Evolutionary conservation across 2,888 invertebrate genomes (phyloP), one percentile per base, ranked within the genome.

Genomic region (Drosophila monieri): DNA sequence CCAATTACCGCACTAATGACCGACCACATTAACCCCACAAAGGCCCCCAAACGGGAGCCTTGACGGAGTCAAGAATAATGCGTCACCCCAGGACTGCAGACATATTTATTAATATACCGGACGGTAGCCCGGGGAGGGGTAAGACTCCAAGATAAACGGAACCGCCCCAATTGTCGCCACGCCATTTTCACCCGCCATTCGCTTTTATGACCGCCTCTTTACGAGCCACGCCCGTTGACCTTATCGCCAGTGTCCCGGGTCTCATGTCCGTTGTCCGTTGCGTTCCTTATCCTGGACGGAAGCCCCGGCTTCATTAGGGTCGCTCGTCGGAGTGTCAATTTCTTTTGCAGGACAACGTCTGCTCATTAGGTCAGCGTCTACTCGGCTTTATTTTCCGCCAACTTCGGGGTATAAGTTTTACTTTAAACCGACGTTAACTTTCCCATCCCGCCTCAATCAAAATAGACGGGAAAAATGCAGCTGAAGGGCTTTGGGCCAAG

Each of bases 1-100:
- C 68, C 87, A 81, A 85, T 81, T 81, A 87, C 78, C 76, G 69
- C 52, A 44, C 78, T 80, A 87, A 81, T 84, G 80, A 87, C 73
- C 64, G 55, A 71, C 72, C 85, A 39, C 46, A 66, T 78, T 78
- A 81, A 68, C 57, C 66, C 73, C 68, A 57, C 55, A 54, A 62
- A 46, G 25, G 18, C 21, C 46, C 14, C 37, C 8, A 43, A 62
- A 35, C 27, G n/a, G n/a, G n/a, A n/a, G n/a, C n/a, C n/a, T n/a
- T 18, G 32, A 23, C 9, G 27, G 27, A 27, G 15, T 5, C 27
- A 23, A 52, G 66, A 64, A 52, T 52, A 52, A 65, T 66, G 52
- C 37, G 37, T n/a, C n/a, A n/a, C 23, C n/a, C 30, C 61, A 32
- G 43, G 41, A 32, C 41, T 27, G 37, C 23, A 37, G 48, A 69